These are phyloP conservation scores for Arbacia lixula DNA, from an alignment of 53 echinoderm and acorn worm species.

Conservation along the genomic window DNA sequence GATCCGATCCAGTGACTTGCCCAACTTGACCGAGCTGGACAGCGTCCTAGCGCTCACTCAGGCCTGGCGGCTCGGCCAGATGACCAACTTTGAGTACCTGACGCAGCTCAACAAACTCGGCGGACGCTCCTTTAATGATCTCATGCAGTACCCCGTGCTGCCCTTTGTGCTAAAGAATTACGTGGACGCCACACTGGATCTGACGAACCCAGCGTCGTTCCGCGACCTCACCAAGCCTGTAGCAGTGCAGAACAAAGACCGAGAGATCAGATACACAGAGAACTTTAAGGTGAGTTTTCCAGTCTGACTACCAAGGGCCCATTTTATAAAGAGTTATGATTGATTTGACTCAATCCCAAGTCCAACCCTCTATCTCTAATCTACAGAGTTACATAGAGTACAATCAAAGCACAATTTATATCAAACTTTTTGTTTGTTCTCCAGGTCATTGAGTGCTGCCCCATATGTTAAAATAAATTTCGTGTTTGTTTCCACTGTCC, in stretches of 20 bases:
- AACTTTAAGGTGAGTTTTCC: conserved; percentile 91
- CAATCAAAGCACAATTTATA: no score
- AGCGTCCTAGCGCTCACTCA: conserved; percentile 84
- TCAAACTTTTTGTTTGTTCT: no score
- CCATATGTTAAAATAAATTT: no score
- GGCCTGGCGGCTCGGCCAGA: conserved; percentile 86
- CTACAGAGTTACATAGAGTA: no score
- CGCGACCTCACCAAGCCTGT: conserved; percentile 92
- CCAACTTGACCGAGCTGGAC: conserved; percentile 84
- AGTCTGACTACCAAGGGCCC: no score
- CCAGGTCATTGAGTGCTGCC: no score
- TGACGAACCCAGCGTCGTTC: conserved; percentile 56
- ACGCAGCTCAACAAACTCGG: conserved; percentile 91
- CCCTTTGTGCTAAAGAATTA: conserved; percentile 87
- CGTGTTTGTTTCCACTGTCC: no score
- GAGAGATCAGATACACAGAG: conserved; percentile 79
- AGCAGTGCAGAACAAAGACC: conserved; percentile 82
- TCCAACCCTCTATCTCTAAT: no score
- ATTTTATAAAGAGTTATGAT: no score
- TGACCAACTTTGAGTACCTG: conserved; percentile 98
- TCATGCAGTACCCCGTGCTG: conserved; percentile 97
- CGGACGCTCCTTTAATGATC: conserved; percentile 95
- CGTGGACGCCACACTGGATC: conserved; percentile 64
- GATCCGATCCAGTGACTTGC: conserved; percentile 78
- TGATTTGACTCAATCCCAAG: no score